Evolutionary conservation across 2,113 vertebrate genomes (phyloP).

Genomic region (Chaetodon auriga): DNA sequence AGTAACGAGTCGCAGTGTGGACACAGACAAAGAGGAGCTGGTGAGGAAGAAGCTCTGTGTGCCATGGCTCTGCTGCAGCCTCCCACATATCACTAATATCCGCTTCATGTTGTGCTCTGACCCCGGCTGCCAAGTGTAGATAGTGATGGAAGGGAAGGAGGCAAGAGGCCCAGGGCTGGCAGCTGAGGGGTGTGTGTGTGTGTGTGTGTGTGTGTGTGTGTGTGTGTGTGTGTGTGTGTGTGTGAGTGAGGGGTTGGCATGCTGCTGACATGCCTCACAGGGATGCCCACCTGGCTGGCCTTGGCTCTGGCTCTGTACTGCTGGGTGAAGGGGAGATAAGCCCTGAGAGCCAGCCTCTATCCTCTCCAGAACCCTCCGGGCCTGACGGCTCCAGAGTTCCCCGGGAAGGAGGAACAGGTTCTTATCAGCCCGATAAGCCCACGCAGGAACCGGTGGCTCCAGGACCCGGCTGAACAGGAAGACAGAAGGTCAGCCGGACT

Average conservation of each 20-base stretch:
- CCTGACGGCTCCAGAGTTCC: conserved; percentile 41
- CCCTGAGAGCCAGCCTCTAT: conserved; percentile 65
- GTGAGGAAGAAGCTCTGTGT: background rate
- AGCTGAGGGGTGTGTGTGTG: background rate
- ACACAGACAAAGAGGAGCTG: background rate
- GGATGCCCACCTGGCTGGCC: conserved; percentile 74
- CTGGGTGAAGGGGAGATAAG: conserved; percentile 72
- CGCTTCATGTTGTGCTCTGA: conserved; percentile 18
- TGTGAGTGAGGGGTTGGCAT: conserved; percentile 38
- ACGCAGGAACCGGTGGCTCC: conserved; percentile 63
- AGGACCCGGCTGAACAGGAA: conserved; percentile 56
- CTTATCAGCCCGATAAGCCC: conserved; percentile 78
- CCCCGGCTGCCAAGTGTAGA: conserved; percentile 61
- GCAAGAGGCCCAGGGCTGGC: conserved; percentile 25
- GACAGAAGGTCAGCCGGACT: conserved; percentile 46
- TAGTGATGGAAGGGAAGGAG: conserved; percentile 49
- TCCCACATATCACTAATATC: conserved; percentile 46
- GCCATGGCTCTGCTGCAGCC: conserved; percentile 6
- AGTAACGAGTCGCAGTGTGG: background rate
- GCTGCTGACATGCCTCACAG: conserved; percentile 50
- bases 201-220: background rate
- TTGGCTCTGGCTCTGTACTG: conserved; percentile 52
- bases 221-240: conserved; percentile 1
- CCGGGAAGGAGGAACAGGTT: conserved; percentile 57
- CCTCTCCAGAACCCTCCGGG: conserved; percentile 51